Conservation (phyloP, 2,888 invertebrate species). For the Augochlorella aurata region DNA sequence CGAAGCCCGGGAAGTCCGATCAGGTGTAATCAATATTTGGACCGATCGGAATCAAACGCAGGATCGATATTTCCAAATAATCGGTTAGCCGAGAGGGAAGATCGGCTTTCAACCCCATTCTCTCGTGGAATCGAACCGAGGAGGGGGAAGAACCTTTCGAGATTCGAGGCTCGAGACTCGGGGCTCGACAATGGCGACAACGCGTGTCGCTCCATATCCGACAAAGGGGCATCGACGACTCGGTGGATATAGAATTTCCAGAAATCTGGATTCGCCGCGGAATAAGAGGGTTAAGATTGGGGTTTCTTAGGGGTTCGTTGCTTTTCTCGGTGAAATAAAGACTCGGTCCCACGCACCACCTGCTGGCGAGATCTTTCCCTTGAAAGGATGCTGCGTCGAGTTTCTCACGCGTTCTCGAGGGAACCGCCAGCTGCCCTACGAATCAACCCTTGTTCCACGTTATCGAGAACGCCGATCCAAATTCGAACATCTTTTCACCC, state of each 20-base stretch:
- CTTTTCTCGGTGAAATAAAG: slow-evolving; percentile 65
- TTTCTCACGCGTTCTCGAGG: slow-evolving; percentile 71
- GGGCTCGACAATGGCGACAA: slow-evolving; percentile 61
- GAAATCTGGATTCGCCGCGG: slow-evolving; percentile 71
- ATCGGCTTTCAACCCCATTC: slow-evolving; percentile 61
- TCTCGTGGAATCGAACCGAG: slow-evolving; percentile 27
- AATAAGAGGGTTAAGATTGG: slow-evolving; percentile 65
- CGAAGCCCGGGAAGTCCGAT: neutral
- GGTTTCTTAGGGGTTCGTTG: slow-evolving; percentile 70
- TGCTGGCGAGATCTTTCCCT: slow-evolving; percentile 53
- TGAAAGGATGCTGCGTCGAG: slow-evolving; percentile 59
- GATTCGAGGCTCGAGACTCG: too few relatives aligned
- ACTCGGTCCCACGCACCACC: slow-evolving; percentile 52
- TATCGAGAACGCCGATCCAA: neutral
- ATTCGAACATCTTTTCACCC: neutral
- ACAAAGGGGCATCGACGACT: slow-evolving; percentile 68
- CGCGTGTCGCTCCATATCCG: slow-evolving; percentile 68
- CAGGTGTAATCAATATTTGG: slow-evolving; percentile 70
- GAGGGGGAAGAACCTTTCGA: slow-evolving; percentile 60
- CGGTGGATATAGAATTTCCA: slow-evolving; percentile 72
- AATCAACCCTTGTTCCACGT: slow-evolving; percentile 31
- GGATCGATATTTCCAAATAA: slow-evolving; percentile 76
- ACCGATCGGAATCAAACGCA: slow-evolving; percentile 63
- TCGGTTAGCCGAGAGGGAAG: slow-evolving; percentile 55
- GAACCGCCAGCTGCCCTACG: slow-evolving; percentile 33